Conservation (phyloP, 1,140 invertebrate species). For the Trissolcus basalis region DNA sequence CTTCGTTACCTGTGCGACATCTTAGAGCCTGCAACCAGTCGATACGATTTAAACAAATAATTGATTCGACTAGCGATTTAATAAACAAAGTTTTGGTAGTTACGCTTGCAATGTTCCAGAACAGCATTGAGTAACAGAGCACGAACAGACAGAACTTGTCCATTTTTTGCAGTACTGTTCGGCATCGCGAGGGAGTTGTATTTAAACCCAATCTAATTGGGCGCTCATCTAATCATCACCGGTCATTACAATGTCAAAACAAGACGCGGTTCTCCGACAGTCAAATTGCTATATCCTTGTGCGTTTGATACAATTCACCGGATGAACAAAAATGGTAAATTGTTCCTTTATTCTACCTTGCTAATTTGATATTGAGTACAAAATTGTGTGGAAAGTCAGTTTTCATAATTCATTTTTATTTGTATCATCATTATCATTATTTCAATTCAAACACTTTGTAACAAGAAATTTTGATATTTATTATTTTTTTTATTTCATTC, state of each 20-base stretch:
- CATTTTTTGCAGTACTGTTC: conserved; percentile 23
- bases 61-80: too few relatives aligned
- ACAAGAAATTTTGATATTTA: too few relatives aligned
- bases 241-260: conserved; percentile 46
- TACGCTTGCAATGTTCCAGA: conserved; percentile 36
- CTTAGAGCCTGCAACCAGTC: conserved; percentile 61
- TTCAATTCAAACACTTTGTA: too few relatives aligned
- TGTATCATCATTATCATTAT: too few relatives aligned
- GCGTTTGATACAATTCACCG: conserved; percentile 28
- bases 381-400: too few relatives aligned
- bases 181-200: background rate
- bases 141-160: conserved; percentile 24
- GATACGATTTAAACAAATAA: too few relatives aligned
- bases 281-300: conserved; percentile 28
- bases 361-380: too few relatives aligned
- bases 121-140: conserved; percentile 23
- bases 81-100: conserved; percentile 7
- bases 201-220: conserved; percentile 25
- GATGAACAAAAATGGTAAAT: conserved; percentile 14
- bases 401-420: too few relatives aligned
- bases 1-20: conserved; percentile 67
- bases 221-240: background rate
- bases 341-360: too few relatives aligned
- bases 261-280: conserved; percentile 7
- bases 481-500: too few relatives aligned